These are phyloP conservation scores for Spinibarbus caldwelli DNA, from an alignment of 2,797 vertebrate species.

Conservation along the genomic window DNA sequence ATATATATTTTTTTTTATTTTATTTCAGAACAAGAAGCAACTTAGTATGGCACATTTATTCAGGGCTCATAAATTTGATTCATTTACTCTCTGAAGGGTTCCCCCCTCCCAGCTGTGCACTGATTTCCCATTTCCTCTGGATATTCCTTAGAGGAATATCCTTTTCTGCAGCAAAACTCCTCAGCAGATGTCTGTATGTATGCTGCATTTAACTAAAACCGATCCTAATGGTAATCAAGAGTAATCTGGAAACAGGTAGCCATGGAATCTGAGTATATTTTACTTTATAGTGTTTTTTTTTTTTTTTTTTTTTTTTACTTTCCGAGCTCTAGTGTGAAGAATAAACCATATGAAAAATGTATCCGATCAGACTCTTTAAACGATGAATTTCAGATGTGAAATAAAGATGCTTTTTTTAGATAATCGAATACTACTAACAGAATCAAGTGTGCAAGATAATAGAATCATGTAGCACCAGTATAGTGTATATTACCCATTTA, in stretches of 20 bases:
- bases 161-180: neutral
- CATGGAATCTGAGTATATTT: neutral
- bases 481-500: neutral
- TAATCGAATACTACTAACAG: too few species aligned
- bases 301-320: neutral
- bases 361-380: too few species aligned
- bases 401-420: too few species aligned
- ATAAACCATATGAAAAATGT: neutral
- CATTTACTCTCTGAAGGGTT: neutral
- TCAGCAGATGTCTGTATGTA: neutral
- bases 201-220: neutral
- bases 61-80: neutral
- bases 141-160: neutral
- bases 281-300: too few species aligned
- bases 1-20: neutral
- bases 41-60: neutral
- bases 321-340: neutral
- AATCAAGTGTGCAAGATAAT: too few species aligned
- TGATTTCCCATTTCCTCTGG: constrained; percentile 9
- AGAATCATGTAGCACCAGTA: neutral
- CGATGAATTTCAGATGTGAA: too few species aligned
- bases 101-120: constrained; percentile 8
- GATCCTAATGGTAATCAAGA: neutral
- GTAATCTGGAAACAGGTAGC: neutral
- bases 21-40: neutral